A percentile compares a stretch with the other conserved stretches of the same genome.
Conservation (phyloP, 2,888 invertebrate genomes). For the Mactromeris polynyma region DNA sequence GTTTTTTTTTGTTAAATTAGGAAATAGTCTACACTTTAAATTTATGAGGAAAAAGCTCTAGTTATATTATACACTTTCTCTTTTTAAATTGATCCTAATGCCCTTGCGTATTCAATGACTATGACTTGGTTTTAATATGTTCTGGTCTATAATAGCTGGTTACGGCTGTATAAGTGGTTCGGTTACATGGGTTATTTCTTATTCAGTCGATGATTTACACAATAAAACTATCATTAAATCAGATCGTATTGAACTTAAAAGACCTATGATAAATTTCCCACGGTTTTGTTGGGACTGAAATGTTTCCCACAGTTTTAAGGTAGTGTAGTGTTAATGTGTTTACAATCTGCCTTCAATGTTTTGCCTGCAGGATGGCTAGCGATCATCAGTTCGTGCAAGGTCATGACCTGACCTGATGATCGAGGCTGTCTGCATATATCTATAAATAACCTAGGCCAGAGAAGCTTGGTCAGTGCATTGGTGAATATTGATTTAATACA, state of each 20-base stretch:
- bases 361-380: background rate
- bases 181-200: background rate
- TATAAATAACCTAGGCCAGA: background rate
- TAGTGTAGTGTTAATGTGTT: background rate
- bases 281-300: background rate
- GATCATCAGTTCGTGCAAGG: background rate
- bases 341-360: background rate
- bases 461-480: background rate
- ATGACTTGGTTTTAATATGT: too few relatives aligned
- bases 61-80: too few relatives aligned
- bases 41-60: too few relatives aligned
- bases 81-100: too few relatives aligned
- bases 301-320: conserved; percentile 12
- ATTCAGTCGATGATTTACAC: background rate
- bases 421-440: background rate
- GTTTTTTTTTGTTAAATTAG: too few relatives aligned
- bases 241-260: background rate
- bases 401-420: conserved; percentile 14
- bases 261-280: background rate
- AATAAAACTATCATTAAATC: background rate
- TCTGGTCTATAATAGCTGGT: too few relatives aligned
- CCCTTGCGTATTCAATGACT: too few relatives aligned
- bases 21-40: too few relatives aligned
- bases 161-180: too few relatives aligned
- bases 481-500: background rate